Evolutionary conservation across 2,888 invertebrate genomes (phyloP).

Genomic region (Parnassius mnemosyne): DNA sequence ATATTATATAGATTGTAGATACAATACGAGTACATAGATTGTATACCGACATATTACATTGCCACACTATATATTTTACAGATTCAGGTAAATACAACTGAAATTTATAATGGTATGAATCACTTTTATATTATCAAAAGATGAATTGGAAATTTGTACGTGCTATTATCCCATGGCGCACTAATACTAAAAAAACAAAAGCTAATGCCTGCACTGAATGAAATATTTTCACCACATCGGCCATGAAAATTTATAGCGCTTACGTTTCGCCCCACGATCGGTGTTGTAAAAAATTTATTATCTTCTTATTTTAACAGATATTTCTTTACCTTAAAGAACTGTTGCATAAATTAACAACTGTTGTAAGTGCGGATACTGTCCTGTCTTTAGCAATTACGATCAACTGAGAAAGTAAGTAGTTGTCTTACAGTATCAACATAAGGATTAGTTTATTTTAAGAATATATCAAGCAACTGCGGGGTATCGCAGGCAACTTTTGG

Average conservation of each 20-base stretch:
- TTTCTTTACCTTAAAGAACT: too few relatives aligned
- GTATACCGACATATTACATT: neutral
- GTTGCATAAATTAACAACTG: too few relatives aligned
- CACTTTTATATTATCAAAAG: conserved; percentile 16
- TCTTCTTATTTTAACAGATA: neutral
- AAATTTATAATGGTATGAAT: conserved; percentile 23
- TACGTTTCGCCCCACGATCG: conserved; percentile 20
- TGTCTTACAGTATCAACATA: too few relatives aligned
- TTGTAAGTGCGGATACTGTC: too few relatives aligned
- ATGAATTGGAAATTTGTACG: conserved; percentile 18
- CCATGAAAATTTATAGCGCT: conserved; percentile 27
- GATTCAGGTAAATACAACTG: conserved; percentile 9
- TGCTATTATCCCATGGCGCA: conserved; percentile 7
- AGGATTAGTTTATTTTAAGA: conserved; percentile 3
- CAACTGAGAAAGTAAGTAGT: too few relatives aligned
- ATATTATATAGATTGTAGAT: too few relatives aligned
- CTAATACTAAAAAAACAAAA: conserved; percentile 22
- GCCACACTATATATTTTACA: conserved; percentile 12
- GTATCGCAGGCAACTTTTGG: conserved; percentile 35
- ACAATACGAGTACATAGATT: too few relatives aligned
- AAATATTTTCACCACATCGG: conserved; percentile 25
- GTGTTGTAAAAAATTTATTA: conserved; percentile 24
- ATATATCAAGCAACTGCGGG: conserved; percentile 22
- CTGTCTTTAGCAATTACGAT: too few relatives aligned
- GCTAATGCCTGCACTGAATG: conserved; percentile 22